These are phyloP conservation scores for Benthosema pterotum DNA, from an alignment of 2,797 vertebrate genomes.

Conservation along the genomic window DNA sequence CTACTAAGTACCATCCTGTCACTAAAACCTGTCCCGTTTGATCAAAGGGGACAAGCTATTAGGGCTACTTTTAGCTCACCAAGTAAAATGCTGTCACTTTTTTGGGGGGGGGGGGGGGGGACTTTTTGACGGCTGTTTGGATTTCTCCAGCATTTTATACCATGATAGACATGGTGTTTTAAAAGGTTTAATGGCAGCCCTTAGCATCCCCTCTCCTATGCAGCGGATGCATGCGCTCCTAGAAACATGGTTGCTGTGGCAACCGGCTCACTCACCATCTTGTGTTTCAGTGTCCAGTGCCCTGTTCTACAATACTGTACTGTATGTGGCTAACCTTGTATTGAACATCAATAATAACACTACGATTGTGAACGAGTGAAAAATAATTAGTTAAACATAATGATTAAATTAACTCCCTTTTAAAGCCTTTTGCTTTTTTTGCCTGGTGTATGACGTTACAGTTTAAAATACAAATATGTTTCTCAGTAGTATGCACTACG, in stretches of 20 bases:
- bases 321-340: slow-evolving; percentile 64
- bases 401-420: too few species aligned
- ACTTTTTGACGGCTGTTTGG: neutral
- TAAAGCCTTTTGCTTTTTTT: too few species aligned
- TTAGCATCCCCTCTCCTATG: slow-evolving; percentile 70
- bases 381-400: too few species aligned
- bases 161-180: slow-evolving; percentile 39
- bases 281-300: slow-evolving; percentile 80
- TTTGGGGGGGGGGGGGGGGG: neutral
- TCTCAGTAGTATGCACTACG: too few species aligned
- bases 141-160: slow-evolving; percentile 13
- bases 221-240: slow-evolving; percentile 70
- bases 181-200: slow-evolving; percentile 53
- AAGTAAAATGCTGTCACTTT: too few species aligned
- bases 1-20: slow-evolving; percentile 40
- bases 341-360: slow-evolving; percentile 47
- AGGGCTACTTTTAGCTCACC: too few species aligned
- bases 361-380: too few species aligned
- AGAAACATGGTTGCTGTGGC: slow-evolving; percentile 80
- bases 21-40: slow-evolving; percentile 40
- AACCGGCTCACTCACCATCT: slow-evolving; percentile 83
- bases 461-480: too few species aligned
- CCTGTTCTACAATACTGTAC: slow-evolving; percentile 68
- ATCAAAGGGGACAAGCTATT: slow-evolving; percentile 12
- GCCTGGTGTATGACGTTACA: too few species aligned